Base-by-base conservation (phyloP, 2,113 vertebrate species). In the Cryptotis parvus region DNA sequence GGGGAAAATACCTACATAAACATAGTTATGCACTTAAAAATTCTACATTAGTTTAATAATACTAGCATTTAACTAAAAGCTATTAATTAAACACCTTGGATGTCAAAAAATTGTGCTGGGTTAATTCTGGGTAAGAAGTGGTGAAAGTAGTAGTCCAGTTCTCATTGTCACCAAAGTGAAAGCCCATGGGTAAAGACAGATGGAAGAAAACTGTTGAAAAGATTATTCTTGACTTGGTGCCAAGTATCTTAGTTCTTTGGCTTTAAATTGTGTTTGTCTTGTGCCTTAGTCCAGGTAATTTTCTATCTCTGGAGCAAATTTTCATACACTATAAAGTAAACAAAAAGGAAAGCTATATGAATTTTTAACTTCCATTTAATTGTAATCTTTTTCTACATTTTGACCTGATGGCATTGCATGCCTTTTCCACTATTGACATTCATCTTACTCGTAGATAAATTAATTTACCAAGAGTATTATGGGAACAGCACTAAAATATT, bases 351-450 rank as follows among this genome's bases (percentile, higher is more conserved):
- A 31, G 66, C 66, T 55, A 18, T 9, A 58, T 26, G 55, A 55
- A 79, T 33, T 18, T 87, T 16, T 37, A 84, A 94, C 82, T 90
- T 84, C 16, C 15, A 78, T 74, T 81, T 90, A 27, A 7, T 61
- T 70, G 18, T 43, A 26, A 85, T 79, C 69, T 8, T 35, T 15
- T n/a, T 41, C 70, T 35, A 74, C 26, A 27, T 72, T 37, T 84
- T 16, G 8, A 66, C 73, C 24, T 41, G 18, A 65, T 66, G 16
- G 27, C 11, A 52, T 87, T 26, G 43, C 55, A 83, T 4, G 3
- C 49, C 9, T 61, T 33, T 86, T 16, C 26, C 77, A 33, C 58
- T n/a, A 74, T 2, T 2, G 14, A 55, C 6, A 58, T 61, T 73
- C 37, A 45, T 61, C 52, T 2, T 29, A 66, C 33, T 73, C 31